Evolutionary conservation across 2,797 vertebrate species (phyloP).

Genomic region (Nasua narica): DNA sequence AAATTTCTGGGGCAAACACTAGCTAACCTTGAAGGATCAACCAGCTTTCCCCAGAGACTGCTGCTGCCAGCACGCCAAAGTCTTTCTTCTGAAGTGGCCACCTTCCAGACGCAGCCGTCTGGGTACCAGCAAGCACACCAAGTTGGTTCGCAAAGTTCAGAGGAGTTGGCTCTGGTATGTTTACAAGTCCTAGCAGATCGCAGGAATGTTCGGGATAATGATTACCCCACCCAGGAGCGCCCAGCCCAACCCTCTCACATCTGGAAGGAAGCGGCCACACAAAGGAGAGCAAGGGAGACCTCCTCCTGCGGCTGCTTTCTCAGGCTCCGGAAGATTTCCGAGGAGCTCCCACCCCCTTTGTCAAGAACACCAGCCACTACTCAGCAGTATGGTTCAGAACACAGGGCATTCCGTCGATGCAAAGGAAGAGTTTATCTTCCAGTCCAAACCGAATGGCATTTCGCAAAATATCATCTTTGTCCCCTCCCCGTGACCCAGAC

Average conservation of each 20-base stretch:
- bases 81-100: not conserved
- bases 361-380: not conserved
- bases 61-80: not conserved
- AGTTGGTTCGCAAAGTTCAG: constrained; percentile 51
- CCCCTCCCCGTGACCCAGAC: not conserved
- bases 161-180: constrained; percentile 43
- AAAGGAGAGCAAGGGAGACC: constrained; percentile 49
- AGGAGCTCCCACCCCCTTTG: not conserved
- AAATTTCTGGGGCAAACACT: not conserved
- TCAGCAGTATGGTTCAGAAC: not conserved
- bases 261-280: constrained; percentile 71
- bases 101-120: not conserved
- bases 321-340: not conserved
- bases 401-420: not conserved
- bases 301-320: constrained; percentile 5
- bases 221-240: constrained; percentile 64
- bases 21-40: not conserved
- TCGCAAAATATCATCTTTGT: not conserved
- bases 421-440: not conserved
- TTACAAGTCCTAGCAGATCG: constrained; percentile 66
- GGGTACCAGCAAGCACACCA: constrained; percentile 4
- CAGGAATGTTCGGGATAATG: constrained; percentile 63
- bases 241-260: constrained; percentile 59
- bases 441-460: not conserved
- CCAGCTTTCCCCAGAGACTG: not conserved